Conservation (phyloP, 2,888 invertebrate species). For the Neuroscelio doddi region DNA sequence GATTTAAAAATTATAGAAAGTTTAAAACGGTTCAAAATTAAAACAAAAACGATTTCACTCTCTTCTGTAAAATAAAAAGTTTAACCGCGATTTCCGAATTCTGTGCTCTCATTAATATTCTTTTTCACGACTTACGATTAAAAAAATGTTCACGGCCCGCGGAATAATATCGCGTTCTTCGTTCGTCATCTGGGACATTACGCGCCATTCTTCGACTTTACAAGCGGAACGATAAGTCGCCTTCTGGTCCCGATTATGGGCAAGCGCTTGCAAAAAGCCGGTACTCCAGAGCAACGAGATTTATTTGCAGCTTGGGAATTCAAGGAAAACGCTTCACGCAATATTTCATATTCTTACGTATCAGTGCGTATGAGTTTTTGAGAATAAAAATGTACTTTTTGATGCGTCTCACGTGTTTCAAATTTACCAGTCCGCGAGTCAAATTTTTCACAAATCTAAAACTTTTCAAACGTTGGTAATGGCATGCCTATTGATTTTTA, state of each 20-base stretch:
- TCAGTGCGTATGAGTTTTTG: conserved; percentile 5
- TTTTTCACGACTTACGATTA: too few species aligned
- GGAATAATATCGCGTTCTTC: too few species aligned
- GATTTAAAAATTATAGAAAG: too few species aligned
- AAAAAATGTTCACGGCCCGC: too few species aligned
- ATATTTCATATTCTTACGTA: conserved; percentile 11
- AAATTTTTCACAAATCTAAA: conserved; percentile 5
- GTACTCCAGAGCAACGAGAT: conserved; percentile 3
- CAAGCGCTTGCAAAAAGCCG: conserved; percentile 3
- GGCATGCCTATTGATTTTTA: too few species aligned
- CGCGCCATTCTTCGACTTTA: not conserved
- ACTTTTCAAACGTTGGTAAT: too few species aligned
- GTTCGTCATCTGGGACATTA: not conserved
- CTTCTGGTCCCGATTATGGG: conserved; percentile 5
- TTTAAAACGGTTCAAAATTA: too few species aligned
- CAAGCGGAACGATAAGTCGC: conserved; percentile 4
- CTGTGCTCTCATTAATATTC: too few species aligned
- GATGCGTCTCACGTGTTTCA: conserved; percentile 10
- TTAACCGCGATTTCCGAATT: too few species aligned
- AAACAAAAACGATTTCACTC: too few species aligned
- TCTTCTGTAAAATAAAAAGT: too few species aligned
- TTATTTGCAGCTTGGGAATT: conserved; percentile 9
- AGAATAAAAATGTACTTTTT: conserved; percentile 4
- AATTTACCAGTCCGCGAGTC: conserved; percentile 6
- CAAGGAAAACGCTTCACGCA: conserved; percentile 3